Evolutionary conservation across 2,797 vertebrate genomes (phyloP).

Genomic region (Poeciliopsis turneri): DNA sequence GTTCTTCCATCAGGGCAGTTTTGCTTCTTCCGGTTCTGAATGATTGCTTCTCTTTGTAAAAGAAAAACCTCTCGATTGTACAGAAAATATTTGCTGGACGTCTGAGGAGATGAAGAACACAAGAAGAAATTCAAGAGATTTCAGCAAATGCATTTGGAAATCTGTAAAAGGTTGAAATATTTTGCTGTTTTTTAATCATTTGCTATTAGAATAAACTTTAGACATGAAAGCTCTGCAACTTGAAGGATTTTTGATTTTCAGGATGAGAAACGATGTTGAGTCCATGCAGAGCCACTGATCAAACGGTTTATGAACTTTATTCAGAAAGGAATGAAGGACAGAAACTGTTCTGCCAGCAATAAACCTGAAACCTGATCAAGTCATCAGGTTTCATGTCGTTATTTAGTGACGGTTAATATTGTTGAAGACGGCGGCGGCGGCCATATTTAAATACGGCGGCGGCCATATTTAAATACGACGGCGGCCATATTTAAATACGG

Average conservation of each 20-base stretch:
- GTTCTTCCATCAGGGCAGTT: background rate
- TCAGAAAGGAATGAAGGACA: no score
- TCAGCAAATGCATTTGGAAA: background rate
- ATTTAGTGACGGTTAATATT: background rate
- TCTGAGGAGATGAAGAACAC: slow-evolving; percentile 2
- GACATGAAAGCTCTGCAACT: background rate
- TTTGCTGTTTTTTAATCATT: background rate
- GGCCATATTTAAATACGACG: no score
- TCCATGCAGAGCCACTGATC: background rate
- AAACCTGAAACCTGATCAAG: no score
- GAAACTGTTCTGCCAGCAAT: no score
- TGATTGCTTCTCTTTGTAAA: background rate
- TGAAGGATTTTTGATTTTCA: background rate
- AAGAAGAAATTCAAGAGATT: background rate
- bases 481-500: no score
- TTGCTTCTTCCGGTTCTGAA: background rate
- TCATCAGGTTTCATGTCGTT: background rate
- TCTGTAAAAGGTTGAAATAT: background rate
- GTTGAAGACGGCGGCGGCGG: no score
- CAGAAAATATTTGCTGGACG: background rate
- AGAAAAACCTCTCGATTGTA: background rate
- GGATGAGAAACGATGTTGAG: background rate
- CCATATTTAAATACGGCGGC: no score
- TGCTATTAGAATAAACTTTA: background rate
- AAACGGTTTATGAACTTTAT: no score